A percentile compares a stretch with the other conserved stretches of the same genome.
Conservation (phyloP, 2,797 vertebrate genomes). For the Kryptopterus vitreolus region DNA sequence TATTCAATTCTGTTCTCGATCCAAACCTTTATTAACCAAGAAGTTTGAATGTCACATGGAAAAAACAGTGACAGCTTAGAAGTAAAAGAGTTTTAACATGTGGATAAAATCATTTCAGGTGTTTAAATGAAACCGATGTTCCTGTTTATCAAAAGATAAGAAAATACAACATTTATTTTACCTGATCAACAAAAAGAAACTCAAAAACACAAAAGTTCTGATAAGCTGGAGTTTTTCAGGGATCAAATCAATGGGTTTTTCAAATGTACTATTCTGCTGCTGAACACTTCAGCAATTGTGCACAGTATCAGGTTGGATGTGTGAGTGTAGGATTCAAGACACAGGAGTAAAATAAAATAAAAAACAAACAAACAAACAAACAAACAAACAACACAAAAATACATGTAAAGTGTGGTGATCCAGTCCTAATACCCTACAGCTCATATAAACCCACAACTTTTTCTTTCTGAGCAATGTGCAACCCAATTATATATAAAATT, state of each 20-base stretch:
- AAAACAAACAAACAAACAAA: no score
- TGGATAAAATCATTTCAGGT: neutral
- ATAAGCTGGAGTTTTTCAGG: neutral
- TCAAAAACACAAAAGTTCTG: neutral
- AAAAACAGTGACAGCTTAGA: neutral
- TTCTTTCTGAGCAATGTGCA: no score
- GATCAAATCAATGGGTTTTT: neutral
- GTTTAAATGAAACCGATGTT: neutral
- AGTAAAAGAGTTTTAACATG: neutral
- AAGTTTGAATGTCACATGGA: neutral
- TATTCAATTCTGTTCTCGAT: neutral
- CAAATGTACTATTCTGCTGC: neutral
- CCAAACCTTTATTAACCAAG: neutral
- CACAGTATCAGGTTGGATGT: neutral
- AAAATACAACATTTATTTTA: neutral
- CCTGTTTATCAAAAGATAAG: neutral
- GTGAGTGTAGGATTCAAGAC: neutral
- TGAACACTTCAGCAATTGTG: neutral
- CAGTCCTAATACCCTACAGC: neutral
- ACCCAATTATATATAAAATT: no score
- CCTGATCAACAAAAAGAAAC: neutral
- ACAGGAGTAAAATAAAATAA: neutral
- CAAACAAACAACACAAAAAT: no score
- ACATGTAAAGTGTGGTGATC: no score
- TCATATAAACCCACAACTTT: no score